A percentile compares a stretch with the other conserved stretches of the same genome.
These are phyloP conservation scores for Drosophila dives DNA, from an alignment of 2,888 invertebrate species.

Conservation along the genomic window DNA sequence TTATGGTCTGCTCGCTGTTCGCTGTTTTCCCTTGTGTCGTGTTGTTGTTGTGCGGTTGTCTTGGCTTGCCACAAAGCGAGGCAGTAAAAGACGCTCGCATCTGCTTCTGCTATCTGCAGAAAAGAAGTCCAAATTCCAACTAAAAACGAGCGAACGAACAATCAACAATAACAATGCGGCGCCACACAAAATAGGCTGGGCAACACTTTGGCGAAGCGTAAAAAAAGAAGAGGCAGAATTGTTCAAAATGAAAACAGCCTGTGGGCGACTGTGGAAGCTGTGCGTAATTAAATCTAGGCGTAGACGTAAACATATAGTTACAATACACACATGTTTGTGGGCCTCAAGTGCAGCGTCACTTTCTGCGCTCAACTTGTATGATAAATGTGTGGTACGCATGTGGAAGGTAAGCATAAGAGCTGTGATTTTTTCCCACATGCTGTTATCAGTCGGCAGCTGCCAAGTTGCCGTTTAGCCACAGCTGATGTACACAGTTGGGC, in stretches of 20 bases:
- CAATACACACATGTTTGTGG: constrained; percentile 26
- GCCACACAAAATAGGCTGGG: constrained; percentile 63
- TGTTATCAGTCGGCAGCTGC: constrained; percentile 37
- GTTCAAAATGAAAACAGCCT: constrained; percentile 8
- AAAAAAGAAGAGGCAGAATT: constrained; percentile 5
- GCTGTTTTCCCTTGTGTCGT: constrained; percentile 6
- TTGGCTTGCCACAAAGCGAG: constrained; percentile 57
- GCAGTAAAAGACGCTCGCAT: constrained; percentile 41
- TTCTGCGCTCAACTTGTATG: constrained; percentile 26
- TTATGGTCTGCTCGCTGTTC: constrained; percentile 50
- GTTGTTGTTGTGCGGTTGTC: constrained; percentile 54
- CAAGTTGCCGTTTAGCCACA: constrained; percentile 33
- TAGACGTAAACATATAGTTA: constrained; percentile 4
- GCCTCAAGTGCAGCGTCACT: constrained; percentile 3
- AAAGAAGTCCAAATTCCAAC: neutral
- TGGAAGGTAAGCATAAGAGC: constrained; percentile 9
- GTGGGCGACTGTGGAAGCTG: constrained; percentile 23
- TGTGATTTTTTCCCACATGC: constrained; percentile 10
- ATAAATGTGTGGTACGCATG: constrained; percentile 26
- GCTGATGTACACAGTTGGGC: neutral
- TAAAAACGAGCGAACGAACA: neutral
- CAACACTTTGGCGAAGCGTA: constrained; percentile 60
- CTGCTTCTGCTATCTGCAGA: constrained; percentile 31
- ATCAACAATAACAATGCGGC: constrained; percentile 62
- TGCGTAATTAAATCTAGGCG: neutral